phyloP scores from a whole-genome alignment of 2,888 invertebrate genomes.

The Cremastobaeus sp. region DNA sequence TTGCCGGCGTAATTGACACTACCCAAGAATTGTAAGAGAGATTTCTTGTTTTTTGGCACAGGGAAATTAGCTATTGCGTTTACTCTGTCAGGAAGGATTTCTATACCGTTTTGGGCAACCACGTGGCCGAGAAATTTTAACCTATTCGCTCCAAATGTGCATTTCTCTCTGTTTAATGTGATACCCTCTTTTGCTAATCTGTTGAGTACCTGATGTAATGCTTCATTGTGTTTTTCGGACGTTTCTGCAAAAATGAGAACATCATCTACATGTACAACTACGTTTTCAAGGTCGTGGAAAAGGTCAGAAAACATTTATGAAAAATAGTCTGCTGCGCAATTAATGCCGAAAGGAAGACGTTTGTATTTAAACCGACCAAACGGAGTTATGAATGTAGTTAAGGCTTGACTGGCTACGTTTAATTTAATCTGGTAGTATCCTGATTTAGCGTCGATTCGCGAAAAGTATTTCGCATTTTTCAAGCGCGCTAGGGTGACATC shows the following conservation, averaged over 20 bases:
- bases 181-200: slow-evolving; percentile 58
- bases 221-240: slow-evolving; percentile 59
- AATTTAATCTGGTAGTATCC: slow-evolving; percentile 11
- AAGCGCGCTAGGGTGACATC: slow-evolving; percentile 1
- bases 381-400: neutral
- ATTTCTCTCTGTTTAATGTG: slow-evolving; percentile 66
- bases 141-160: slow-evolving; percentile 59
- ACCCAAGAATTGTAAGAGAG: slow-evolving; percentile 61
- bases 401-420: neutral
- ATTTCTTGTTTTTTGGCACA: slow-evolving; percentile 59
- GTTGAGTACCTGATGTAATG: slow-evolving; percentile 58
- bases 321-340: slow-evolving; percentile 57
- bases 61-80: slow-evolving; percentile 59
- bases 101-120: slow-evolving; percentile 59
- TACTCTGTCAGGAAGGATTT: slow-evolving; percentile 54
- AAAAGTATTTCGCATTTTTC: neutral
- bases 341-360: slow-evolving; percentile 59
- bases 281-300: slow-evolving; percentile 31
- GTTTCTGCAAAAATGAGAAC: slow-evolving; percentile 53
- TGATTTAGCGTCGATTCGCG: slow-evolving; percentile 5
- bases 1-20: slow-evolving; percentile 61
- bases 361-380: slow-evolving; percentile 43
- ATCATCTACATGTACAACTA: slow-evolving; percentile 51
- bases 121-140: slow-evolving; percentile 66
- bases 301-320: slow-evolving; percentile 38